These are phyloP conservation scores for Gryllus longicercus DNA, from an alignment of 2,888 invertebrate genomes.

Conservation along the genomic window DNA sequence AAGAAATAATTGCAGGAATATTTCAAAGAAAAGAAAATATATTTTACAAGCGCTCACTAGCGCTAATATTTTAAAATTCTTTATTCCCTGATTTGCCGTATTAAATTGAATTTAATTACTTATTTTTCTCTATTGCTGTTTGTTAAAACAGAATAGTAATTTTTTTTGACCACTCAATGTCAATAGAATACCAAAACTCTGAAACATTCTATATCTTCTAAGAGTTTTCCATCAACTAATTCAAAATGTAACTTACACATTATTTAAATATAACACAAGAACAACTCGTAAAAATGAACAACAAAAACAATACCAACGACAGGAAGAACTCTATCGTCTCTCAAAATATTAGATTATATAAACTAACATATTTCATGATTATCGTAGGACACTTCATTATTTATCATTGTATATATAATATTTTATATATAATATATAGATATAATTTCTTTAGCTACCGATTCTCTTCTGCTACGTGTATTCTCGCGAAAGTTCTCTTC, in stretches of 20 bases:
- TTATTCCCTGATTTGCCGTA: conserved; percentile 31
- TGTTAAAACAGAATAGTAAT: neutral
- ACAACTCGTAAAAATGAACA: conserved; percentile 23
- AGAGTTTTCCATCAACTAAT: neutral
- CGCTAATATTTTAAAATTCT: conserved; percentile 11
- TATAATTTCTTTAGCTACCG: conserved; percentile 38
- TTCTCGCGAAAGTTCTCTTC: conserved; percentile 33
- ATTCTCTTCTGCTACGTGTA: conserved; percentile 35
- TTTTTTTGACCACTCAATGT: neutral
- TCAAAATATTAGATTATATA: conserved; percentile 28
- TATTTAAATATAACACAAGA: conserved; percentile 6
- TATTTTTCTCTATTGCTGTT: conserved; percentile 9
- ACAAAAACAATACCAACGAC: conserved; percentile 24
- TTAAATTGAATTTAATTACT: conserved; percentile 21
- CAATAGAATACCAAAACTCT: conserved; percentile 5
- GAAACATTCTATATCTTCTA: conserved; percentile 6
- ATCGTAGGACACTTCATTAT: conserved; percentile 37
- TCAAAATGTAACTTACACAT: conserved; percentile 2
- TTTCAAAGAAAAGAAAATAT: conserved; percentile 3
- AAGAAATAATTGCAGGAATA: conserved; percentile 17
- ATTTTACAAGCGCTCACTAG: conserved; percentile 1
- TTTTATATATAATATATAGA: conserved; percentile 37
- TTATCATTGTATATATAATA: conserved; percentile 36
- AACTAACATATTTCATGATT: conserved; percentile 36
- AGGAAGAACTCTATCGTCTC: conserved; percentile 18